Base-by-base conservation (phyloP, 2,113 vertebrate genomes). In the Puffinus mauretanicus region DNA sequence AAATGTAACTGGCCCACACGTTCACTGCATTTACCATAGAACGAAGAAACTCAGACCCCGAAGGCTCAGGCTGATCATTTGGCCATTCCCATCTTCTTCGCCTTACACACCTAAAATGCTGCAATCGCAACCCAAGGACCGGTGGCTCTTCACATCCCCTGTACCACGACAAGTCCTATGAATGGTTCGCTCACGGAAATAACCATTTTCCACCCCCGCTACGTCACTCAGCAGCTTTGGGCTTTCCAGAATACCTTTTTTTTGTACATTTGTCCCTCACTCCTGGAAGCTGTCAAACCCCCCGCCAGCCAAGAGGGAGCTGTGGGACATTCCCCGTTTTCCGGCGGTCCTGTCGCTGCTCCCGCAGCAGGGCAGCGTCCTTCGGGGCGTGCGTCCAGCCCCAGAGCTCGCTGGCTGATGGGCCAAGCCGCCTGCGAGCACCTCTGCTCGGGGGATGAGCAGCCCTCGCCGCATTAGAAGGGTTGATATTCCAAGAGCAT, bases 1-100 rank as follows among this genome's bases (percentile, higher is more conserved):
- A 7, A 9, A 3, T 1, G 36, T 4, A 30, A 8, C 46, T 7
- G 46, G 25, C 44, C 51, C 52, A 3, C 44, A 1, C 2, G 1
- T 5, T 27, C 34, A 3, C 47, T 19, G 40, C 54, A 6, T 5
- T 30, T 16, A 3, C 38, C 15, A 17, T 3, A 5, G 27, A 6
- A 27, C 1, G 7, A 27, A 27, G 32, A 21, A 27, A 5, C 21
- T 11, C 47, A 19, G 16, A 7, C 12, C 12, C 44, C 16, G 24
- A 44, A 29, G 21, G 6, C 38, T 54, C 2, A 9, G 32, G 34
- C 14, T 18, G 14, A 4, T 29, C 14, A 10, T 47, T 18, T 34
- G 12, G 24, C 66, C 40, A 2, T 38, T 38, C 32, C 32, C 4
- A 5, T 13, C 55, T 21, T 15, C 38, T 30, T 46, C 22, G 4